A percentile compares a stretch with the other conserved stretches of the same genome.
Conservation (phyloP, 2,113 vertebrate species). For the Oenanthe oenanthe region DNA sequence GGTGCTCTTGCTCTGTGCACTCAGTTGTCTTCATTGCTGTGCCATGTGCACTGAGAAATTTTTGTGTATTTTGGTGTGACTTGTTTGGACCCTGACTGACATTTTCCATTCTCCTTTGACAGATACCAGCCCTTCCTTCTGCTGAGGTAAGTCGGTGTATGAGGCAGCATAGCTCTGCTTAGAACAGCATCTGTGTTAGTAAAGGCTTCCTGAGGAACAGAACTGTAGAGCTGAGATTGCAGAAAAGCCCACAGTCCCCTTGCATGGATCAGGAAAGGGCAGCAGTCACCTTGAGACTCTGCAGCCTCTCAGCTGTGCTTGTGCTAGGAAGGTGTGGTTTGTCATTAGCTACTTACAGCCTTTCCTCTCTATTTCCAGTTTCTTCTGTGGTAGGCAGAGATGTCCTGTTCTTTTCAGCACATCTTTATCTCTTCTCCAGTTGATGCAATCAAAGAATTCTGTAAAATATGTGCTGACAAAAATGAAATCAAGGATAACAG, state of each 20-base stretch:
- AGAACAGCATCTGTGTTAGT: background rate
- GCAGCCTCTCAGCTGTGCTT: background rate
- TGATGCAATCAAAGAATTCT: background rate
- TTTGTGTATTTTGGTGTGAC: background rate
- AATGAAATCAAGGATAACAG: background rate
- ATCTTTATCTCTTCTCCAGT: background rate
- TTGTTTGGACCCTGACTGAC: background rate
- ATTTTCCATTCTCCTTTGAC: background rate
- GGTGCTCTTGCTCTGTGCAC: background rate
- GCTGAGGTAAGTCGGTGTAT: slow-evolving; percentile 4
- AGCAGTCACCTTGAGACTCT: background rate
- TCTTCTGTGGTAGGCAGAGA: background rate
- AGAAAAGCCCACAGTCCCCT: background rate
- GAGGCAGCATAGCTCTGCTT: background rate
- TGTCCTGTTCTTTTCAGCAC: background rate
- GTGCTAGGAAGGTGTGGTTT: background rate
- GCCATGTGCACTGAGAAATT: fast-evolving
- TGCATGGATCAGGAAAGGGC: background rate
- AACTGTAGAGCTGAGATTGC: background rate
- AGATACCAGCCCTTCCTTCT: slow-evolving; percentile 47
- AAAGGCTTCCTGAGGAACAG: background rate
- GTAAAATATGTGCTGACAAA: background rate
- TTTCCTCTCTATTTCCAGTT: background rate
- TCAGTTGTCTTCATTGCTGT: background rate
- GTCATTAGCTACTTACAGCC: background rate